Base-by-base conservation (phyloP, 1,140 invertebrate species). In the Achatina immaculata region DNA sequence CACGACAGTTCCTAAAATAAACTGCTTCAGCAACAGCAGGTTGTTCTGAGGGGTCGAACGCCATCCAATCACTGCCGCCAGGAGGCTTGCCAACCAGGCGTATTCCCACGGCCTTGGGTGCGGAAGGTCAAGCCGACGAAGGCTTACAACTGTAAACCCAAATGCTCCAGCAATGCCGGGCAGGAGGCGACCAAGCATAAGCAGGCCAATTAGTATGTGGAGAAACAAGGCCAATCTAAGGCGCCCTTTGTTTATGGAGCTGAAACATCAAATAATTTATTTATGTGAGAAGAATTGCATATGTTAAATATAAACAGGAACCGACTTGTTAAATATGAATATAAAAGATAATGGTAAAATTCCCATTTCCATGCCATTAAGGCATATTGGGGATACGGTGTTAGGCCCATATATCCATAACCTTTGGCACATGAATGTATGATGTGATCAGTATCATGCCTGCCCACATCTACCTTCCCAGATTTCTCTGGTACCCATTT, bases 61-160 rank as follows among this genome's bases (percentile, higher is more conserved):
- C 38, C 98, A 92, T n/a, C 95, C 97, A 40, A 97, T 89, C 89
- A 97, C 95, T 62, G 95, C 95, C 55, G 96, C 93, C n/a, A 97
- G 90, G 75, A 98, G 91, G 85, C 96, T 97, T 4, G 94, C 92
- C 84, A 96, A 95, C 97, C 97, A 99, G 83, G 96, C 94, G 89
- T 97, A 99, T 92, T 99, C 97, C 97, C 97, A 99, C 0, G 86
- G 83, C 36, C 85, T 82, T 21, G 87, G 86, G 43, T 85, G 84
- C 42, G 87, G 87, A 16, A 88, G 62, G 78, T 86, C 86, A 85
- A 85, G 86, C 9, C 84, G 83, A 1, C 83, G 80, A 4, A 88
- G 81, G 36, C 78, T 80, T 14, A 84, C 55, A 4, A 85, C 43
- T 62, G 85, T 83, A 21, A 87, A 78, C n/a, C 86, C 86, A 21